A percentile compares a stretch with the other conserved stretches of the same genome.
Evolutionary conservation across 1,140 invertebrate genomes (phyloP).

Genomic region (Chrysoperla carnea): DNA sequence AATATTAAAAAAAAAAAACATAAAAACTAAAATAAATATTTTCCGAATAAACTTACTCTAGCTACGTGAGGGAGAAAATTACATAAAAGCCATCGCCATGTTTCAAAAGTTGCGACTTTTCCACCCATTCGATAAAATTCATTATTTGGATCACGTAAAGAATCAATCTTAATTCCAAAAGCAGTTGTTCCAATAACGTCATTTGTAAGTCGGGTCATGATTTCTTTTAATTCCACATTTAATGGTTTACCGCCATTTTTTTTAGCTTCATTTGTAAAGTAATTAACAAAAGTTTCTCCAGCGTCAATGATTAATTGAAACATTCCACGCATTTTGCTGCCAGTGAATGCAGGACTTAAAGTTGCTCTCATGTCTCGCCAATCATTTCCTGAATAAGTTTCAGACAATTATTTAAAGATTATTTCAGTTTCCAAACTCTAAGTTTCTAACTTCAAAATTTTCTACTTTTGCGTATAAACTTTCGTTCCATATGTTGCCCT

Average conservation of each 20-base stretch:
- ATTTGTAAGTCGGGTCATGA: conserved; percentile 29
- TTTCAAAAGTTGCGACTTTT: too few relatives aligned
- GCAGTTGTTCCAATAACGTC: conserved; percentile 32
- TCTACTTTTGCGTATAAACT: too few relatives aligned
- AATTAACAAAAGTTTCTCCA: conserved; percentile 2
- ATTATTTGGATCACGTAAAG: conserved; percentile 25
- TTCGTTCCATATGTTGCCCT: too few relatives aligned
- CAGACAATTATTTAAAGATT: too few relatives aligned
- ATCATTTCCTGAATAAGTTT: conserved; percentile 11
- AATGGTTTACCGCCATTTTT: too few relatives aligned
- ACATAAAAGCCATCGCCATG: too few relatives aligned
- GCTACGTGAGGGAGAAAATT: not conserved
- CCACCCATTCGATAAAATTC: conserved; percentile 25
- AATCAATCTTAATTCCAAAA: conserved; percentile 32
- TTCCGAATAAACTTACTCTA: not conserved
- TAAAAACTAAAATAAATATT: not conserved
- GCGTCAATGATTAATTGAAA: conserved; percentile 22
- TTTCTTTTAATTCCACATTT: conserved; percentile 25
- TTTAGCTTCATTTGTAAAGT: too few relatives aligned
- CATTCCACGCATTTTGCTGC: conserved; percentile 31
- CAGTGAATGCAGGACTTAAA: conserved; percentile 32
- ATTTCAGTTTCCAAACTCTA: too few relatives aligned
- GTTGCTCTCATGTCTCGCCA: conserved; percentile 32
- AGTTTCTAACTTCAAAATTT: too few relatives aligned
- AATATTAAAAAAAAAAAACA: not conserved